A percentile compares a stretch with the other conserved stretches of the same genome.
Conservation (phyloP, 2,888 invertebrate genomes). For the Acleris sparsana region DNA sequence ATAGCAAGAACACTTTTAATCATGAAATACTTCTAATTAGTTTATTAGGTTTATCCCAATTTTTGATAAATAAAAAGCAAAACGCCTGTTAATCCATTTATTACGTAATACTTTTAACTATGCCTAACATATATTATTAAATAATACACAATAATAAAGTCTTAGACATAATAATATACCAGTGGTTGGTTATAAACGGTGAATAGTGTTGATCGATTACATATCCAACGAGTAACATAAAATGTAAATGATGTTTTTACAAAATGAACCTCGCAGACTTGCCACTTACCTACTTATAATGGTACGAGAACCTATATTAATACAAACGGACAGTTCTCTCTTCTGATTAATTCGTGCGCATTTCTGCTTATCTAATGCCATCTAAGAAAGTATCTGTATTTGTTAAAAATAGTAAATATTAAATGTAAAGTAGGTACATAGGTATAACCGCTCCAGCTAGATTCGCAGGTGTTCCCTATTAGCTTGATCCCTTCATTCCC, state of each 20-base stretch:
- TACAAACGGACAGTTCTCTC: constrained; percentile 11
- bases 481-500: constrained; percentile 30
- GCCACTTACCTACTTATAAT: neutral
- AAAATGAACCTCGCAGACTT: constrained; percentile 23
- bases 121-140: constrained; percentile 12
- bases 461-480: constrained; percentile 18
- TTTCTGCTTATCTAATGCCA: constrained; percentile 14
- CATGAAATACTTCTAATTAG: too few relatives aligned
- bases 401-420: constrained; percentile 13
- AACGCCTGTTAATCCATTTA: constrained; percentile 24
- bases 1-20: too few relatives aligned
- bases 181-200: constrained; percentile 10
- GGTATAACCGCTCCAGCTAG: too few relatives aligned
- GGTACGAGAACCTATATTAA: too few relatives aligned
- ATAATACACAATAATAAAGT: constrained; percentile 26
- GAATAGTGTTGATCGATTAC: constrained; percentile 20
- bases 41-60: too few relatives aligned
- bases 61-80: neutral
- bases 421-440: too few relatives aligned
- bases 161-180: constrained; percentile 24
- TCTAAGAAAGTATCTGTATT: constrained; percentile 8
- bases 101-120: constrained; percentile 21
- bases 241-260: constrained; percentile 30
- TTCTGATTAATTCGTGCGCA: constrained; percentile 10
- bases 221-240: constrained; percentile 20